These are phyloP conservation scores for Leptopilina syphax DNA, from an alignment of 2,888 invertebrate species.

Conservation along the genomic window DNA sequence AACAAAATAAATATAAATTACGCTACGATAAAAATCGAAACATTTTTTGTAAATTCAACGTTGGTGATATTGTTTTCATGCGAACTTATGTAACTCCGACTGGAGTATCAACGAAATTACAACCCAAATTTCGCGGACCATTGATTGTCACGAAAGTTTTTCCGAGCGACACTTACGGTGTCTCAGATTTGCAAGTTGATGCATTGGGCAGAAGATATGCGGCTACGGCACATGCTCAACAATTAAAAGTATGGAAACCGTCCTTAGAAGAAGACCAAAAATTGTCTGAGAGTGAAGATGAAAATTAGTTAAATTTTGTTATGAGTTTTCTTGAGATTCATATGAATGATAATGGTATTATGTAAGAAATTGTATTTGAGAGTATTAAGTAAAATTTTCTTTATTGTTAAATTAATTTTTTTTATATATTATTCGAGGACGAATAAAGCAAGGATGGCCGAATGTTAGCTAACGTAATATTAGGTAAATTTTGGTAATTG, in stretches of 20 bases:
- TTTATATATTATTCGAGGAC: no score
- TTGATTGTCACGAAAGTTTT: conserved; percentile 34
- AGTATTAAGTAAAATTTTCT: no score
- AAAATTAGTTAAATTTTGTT: no score
- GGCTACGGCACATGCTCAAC: neutral
- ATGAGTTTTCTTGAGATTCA: no score
- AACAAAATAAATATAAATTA: conserved; percentile 4
- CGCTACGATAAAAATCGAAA: conserved; percentile 30
- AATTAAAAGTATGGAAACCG: conserved; percentile 7
- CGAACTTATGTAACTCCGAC: conserved; percentile 25
- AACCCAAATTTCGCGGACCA: conserved; percentile 40
- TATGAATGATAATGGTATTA: no score
- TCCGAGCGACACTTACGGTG: conserved; percentile 36
- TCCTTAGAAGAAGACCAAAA: neutral
- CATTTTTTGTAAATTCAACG: conserved; percentile 4
- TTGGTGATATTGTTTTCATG: conserved; percentile 43
- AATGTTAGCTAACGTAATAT: no score
- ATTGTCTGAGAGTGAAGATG: no score
- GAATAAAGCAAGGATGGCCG: no score
- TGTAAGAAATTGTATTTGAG: no score
- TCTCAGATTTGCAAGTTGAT: neutral
- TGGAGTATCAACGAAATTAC: conserved; percentile 40
- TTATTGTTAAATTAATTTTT: no score
- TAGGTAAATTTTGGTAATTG: no score
- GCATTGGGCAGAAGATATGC: neutral